A percentile compares a stretch with the other conserved stretches of the same genome.
Conservation (phyloP, 2,113 vertebrate species). For the Seriola dumerili region DNA sequence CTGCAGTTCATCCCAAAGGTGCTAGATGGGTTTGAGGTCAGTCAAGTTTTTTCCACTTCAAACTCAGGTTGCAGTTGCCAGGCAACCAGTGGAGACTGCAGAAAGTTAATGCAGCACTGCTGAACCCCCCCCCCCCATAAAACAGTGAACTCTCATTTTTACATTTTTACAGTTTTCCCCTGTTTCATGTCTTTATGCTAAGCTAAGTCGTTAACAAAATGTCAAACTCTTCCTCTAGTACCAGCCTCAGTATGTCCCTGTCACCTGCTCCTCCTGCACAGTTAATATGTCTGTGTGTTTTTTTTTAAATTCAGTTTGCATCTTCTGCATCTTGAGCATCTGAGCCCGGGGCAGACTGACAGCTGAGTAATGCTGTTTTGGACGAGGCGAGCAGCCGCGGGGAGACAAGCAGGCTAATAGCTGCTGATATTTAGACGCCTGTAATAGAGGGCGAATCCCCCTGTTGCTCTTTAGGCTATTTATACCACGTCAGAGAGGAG, state of each 20-base stretch:
- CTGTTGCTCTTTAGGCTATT: conserved; percentile 74
- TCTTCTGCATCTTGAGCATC: background rate
- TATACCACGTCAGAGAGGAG: conserved; percentile 58
- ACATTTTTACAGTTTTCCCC: background rate
- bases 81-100: conserved; percentile 40
- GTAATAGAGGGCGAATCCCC: conserved; percentile 66
- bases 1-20: background rate
- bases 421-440: conserved; percentile 69
- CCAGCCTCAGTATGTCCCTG: background rate
- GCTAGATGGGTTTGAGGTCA: background rate
- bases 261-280: background rate
- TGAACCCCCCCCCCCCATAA: no score
- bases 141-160: background rate
- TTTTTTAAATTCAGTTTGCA: background rate
- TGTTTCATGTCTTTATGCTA: background rate
- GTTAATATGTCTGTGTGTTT: background rate
- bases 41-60: conserved; percentile 10
- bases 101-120: conserved; percentile 7
- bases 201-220: background rate
- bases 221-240: background rate
- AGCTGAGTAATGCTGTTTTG: conserved; percentile 46
- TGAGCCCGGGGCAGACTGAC: conserved; percentile 35
- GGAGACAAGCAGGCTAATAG: conserved; percentile 68
- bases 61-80: conserved; percentile 44
- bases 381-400: conserved; percentile 28